These are phyloP conservation scores for Dendrocincla fuliginosa DNA, from an alignment of 2,797 vertebrate species.

Conservation along the genomic window DNA sequence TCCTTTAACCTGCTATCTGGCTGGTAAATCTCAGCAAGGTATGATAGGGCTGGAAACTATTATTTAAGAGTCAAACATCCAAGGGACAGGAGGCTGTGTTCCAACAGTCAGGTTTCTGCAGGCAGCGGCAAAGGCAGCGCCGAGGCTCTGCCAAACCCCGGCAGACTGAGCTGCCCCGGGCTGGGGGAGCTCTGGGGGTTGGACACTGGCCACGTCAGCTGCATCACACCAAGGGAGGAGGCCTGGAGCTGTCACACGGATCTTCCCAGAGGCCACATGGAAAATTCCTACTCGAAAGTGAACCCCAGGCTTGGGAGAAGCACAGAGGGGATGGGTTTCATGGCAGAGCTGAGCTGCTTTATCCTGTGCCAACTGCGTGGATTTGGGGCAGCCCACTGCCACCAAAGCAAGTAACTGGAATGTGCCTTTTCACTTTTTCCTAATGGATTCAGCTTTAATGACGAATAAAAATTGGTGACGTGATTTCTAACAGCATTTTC, in stretches of 20 bases:
- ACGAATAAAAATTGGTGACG: not conserved
- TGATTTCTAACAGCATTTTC: not conserved
- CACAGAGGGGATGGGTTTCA: not conserved
- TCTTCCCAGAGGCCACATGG: not conserved
- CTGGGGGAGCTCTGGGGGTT: not conserved
- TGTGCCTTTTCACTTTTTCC: not conserved
- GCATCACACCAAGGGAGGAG: not conserved
- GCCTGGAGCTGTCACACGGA: not conserved
- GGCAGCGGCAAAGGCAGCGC: not conserved
- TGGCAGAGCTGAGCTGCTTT: not conserved
- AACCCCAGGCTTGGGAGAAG: not conserved
- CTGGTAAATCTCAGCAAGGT: conserved; percentile 13
- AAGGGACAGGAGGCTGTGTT: not conserved
- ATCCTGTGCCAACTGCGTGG: not conserved
- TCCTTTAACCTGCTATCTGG: conserved; percentile 9
- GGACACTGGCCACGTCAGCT: not conserved
- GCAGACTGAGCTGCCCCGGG: not conserved
- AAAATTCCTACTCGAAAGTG: not conserved
- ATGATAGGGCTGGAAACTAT: conserved; percentile 16
- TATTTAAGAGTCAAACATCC: not conserved
- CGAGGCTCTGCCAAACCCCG: not conserved
- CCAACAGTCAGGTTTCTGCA: conserved; percentile 62
- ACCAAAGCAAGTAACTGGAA: not conserved
- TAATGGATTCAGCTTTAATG: not conserved
- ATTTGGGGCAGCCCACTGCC: not conserved